A percentile compares a stretch with the other conserved stretches of the same genome.
Evolutionary conservation across 1,140 invertebrate genomes (phyloP).

Genomic region (Plectrocnemia conspersa): DNA sequence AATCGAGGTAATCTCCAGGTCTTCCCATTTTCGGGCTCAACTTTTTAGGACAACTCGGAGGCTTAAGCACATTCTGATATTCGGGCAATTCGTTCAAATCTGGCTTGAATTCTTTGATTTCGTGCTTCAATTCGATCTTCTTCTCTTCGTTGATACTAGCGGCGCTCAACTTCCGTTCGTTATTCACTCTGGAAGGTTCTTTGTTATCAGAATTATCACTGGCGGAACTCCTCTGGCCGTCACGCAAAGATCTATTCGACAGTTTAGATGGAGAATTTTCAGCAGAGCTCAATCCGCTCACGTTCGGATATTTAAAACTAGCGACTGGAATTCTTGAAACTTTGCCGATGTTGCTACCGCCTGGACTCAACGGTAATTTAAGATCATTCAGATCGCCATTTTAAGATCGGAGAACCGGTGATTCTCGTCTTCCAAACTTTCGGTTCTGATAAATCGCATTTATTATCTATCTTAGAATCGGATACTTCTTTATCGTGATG

Average conservation of each 20-base stretch:
- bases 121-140: not conserved
- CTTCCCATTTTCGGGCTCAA: constrained; percentile 28
- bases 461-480: not conserved
- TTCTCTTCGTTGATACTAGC: constrained; percentile 10
- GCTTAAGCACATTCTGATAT: constrained; percentile 44
- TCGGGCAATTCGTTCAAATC: constrained; percentile 40
- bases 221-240: constrained; percentile 28
- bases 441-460: not conserved
- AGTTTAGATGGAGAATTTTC: constrained; percentile 44
- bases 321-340: constrained; percentile 45
- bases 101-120: constrained; percentile 12
- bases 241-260: constrained; percentile 28
- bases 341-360: constrained; percentile 18
- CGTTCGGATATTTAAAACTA: constrained; percentile 49
- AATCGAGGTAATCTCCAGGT: constrained; percentile 24
- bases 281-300: constrained; percentile 38
- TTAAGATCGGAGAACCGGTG: not conserved
- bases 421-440: constrained; percentile 1
- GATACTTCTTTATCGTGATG: not conserved
- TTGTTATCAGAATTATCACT: constrained; percentile 33
- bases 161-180: constrained; percentile 14
- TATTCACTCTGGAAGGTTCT: not conserved
- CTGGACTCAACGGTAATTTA: constrained; percentile 28
- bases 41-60: constrained; percentile 33
- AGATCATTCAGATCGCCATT: constrained; percentile 13